phyloP scores from a whole-genome alignment of 2,888 invertebrate genomes.

The Eupithecia tripunctaria region DNA sequence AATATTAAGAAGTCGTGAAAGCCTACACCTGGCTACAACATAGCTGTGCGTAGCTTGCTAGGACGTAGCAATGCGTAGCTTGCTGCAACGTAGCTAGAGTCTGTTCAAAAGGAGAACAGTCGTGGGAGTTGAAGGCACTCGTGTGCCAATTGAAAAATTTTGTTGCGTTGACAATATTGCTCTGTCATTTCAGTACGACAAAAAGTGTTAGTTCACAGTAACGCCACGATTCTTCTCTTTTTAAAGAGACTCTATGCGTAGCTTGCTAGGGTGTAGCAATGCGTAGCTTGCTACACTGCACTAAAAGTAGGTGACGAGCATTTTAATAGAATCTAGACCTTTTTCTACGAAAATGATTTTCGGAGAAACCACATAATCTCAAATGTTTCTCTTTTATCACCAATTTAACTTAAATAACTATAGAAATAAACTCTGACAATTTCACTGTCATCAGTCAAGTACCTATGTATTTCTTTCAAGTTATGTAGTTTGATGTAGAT shows the following conservation, averaged over 20 bases:
- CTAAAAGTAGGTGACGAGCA: not conserved
- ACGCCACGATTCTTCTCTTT: too few relatives aligned
- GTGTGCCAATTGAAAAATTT: too few relatives aligned
- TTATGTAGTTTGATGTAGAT: not conserved
- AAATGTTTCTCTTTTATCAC: not conserved
- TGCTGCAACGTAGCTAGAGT: not conserved
- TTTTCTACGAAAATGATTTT: not conserved
- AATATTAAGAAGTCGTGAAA: not conserved
- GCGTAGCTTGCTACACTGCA: not conserved
- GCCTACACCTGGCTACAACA: not conserved
- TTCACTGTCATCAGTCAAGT: not conserved
- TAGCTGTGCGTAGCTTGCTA: conserved; percentile 1
- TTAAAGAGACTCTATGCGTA: not conserved
- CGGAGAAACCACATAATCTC: not conserved
- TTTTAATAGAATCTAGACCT: not conserved
- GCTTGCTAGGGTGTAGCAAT: not conserved
- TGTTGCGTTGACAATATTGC: too few relatives aligned
- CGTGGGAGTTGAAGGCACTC: too few relatives aligned
- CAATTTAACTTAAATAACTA: not conserved
- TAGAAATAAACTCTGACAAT: not conserved
- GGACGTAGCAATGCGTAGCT: not conserved
- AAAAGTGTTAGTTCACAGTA: too few relatives aligned
- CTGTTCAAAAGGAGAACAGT: too few relatives aligned
- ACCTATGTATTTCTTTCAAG: not conserved
- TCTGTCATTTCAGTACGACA: too few relatives aligned